phyloP scores from a whole-genome alignment of 2,797 vertebrate genomes.

The Scolopax bukidnonensis region DNA sequence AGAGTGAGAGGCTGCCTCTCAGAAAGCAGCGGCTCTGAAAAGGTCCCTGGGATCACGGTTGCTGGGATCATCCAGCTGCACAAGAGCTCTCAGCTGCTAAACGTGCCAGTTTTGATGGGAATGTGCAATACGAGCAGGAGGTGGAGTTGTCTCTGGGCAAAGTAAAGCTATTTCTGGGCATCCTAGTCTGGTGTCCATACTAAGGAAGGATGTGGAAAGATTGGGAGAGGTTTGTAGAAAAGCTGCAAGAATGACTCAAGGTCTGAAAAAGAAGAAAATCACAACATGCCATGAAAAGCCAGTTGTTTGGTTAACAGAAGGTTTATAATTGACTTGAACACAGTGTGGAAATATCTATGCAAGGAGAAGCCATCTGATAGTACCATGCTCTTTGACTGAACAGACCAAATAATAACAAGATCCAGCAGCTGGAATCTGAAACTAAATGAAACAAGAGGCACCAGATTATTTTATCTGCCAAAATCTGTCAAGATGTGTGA shows the following conservation, averaged over 20 bases:
- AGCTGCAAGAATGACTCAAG: neutral
- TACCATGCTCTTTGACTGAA: neutral
- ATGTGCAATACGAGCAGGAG: neutral
- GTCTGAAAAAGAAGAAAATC: neutral
- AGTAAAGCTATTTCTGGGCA: neutral
- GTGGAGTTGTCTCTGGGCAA: neutral
- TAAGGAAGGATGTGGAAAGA: neutral
- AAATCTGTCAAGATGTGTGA: constrained; percentile 21
- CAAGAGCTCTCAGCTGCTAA: neutral
- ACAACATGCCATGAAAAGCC: neutral
- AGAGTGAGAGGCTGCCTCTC: neutral
- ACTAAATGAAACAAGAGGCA: constrained; percentile 27
- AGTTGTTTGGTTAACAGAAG: neutral
- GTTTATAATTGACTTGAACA: constrained; percentile 7
- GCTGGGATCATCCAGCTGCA: neutral
- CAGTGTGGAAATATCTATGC: neutral
- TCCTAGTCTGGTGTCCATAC: neutral
- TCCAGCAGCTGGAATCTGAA: constrained; percentile 12
- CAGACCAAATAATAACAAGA: constrained; percentile 24
- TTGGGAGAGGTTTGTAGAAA: neutral
- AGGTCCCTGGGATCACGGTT: neutral
- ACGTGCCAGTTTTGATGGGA: neutral
- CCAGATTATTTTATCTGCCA: constrained; percentile 26
- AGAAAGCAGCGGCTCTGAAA: neutral
- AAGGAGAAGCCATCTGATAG: constrained; percentile 14